Evolutionary conservation across 1,140 invertebrate species (phyloP), one percentile per base, ranked within the genome.

Genomic region (Whitmania pigra): DNA sequence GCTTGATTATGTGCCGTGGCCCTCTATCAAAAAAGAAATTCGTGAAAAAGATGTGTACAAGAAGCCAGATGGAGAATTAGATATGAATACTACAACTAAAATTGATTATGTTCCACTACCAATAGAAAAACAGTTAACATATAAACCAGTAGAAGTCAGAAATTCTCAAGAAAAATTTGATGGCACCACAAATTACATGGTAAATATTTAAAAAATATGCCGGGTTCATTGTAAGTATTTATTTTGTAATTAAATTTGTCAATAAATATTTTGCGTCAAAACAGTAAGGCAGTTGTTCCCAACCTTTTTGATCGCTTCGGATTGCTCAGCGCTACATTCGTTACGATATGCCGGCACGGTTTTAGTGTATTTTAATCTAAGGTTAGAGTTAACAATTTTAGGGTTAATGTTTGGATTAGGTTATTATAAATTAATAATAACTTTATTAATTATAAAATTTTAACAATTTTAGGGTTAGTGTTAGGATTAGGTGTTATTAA

Each of bases 101-200:
- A 69, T 54, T n/a, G 75, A 79, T 49, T 74, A 74, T 72, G 71
- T 53, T 29, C 71, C n/a, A 67, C 75, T 78, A 67, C 78, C 78
- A 11, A 71, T 80, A 20, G 69, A 78, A 49, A 74, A 74, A 71
- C 71, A 74, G 29, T 53, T 74, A 13, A 72, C 77, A 22, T 76
- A 74, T 29, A 54, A 66, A 69, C 71, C 73, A 43, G 27, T 43
- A 27, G 66, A 73, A 53, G 29, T 49, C 69, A 72, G 77, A 72
- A 79, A 80, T 31, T 57, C 63, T 4, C 75, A 76, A 20, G 76
- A 74, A 13, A 76, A 77, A 57, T 82, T 82, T 74, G 77, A 83
- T 57, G 81, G 78, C 20, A 76, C 74, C 18, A 82, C 82, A 31
- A 83, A 78, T 69, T 82, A 83, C 75, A 77, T 73, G 15, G 71